These are phyloP conservation scores for Helleia helle DNA, from an alignment of 2,888 invertebrate species.

Conservation along the genomic window DNA sequence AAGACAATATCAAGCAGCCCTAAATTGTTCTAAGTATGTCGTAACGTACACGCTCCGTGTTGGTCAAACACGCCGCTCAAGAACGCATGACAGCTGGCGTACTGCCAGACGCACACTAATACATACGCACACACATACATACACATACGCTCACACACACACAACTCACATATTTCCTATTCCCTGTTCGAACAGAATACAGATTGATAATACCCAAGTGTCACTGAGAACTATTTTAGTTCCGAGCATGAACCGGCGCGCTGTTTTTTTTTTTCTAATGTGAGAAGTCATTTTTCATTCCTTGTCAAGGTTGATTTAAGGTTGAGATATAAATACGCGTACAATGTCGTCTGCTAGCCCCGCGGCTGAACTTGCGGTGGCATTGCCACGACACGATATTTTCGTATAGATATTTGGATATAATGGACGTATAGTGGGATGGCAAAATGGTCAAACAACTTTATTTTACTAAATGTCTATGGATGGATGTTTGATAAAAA, in stretches of 20 bases:
- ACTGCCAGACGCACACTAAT: slow-evolving; percentile 23
- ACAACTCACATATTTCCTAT: slow-evolving; percentile 38
- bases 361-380: slow-evolving; percentile 30
- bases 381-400: slow-evolving; percentile 23
- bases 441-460: no score
- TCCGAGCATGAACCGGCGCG: slow-evolving; percentile 37
- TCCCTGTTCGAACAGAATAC: slow-evolving; percentile 65
- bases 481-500: no score
- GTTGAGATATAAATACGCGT: slow-evolving; percentile 59
- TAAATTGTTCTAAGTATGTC: background rate
- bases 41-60: background rate
- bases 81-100: slow-evolving; percentile 25
- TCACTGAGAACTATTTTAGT: slow-evolving; percentile 58
- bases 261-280: slow-evolving; percentile 46
- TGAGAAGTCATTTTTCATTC: slow-evolving; percentile 56
- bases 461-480: no score
- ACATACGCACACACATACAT: slow-evolving; percentile 18
- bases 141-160: slow-evolving; percentile 23
- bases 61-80: no score
- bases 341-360: slow-evolving; percentile 43
- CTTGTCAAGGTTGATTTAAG: slow-evolving; percentile 73
- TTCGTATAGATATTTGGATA: slow-evolving; percentile 1
- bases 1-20: background rate
- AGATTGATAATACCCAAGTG: slow-evolving; percentile 68
- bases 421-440: no score